These are phyloP conservation scores for Xyrauchen texanus DNA, from an alignment of 2,113 vertebrate species.

Conservation along the genomic window DNA sequence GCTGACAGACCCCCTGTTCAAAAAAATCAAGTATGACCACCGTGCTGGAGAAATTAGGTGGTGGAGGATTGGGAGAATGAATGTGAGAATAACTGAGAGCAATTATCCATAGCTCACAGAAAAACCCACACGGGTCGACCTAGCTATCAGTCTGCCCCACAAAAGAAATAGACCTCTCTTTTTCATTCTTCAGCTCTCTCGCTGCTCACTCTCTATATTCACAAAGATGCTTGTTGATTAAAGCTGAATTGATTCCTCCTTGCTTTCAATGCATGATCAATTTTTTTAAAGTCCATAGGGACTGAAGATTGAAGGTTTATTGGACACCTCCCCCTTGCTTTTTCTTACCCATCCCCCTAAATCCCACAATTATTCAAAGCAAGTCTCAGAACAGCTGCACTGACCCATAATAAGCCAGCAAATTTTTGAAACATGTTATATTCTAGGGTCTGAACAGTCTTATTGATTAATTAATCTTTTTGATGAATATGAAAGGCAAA, in stretches of 20 bases:
- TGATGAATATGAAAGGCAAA: neutral
- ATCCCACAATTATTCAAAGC: slow-evolving; percentile 30
- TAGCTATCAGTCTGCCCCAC: slow-evolving; percentile 23
- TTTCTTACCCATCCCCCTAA: slow-evolving; percentile 1
- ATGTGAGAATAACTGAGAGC: slow-evolving; percentile 25
- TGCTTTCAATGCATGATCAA: slow-evolving; percentile 59
- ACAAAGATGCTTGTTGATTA: slow-evolving; percentile 50
- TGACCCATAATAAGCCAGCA: neutral
- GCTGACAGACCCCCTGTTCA: neutral
- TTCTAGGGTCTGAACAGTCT: neutral
- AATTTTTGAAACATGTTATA: neutral
- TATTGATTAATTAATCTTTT: neutral
- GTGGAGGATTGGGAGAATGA: slow-evolving; percentile 29
- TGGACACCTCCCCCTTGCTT: neutral
- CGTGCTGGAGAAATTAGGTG: slow-evolving; percentile 46
- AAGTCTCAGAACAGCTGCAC: neutral
- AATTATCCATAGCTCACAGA: no score
- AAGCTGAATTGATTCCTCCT: slow-evolving; percentile 37
- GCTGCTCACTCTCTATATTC: neutral
- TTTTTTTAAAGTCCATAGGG: slow-evolving; percentile 41
- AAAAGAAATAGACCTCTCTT: neutral
- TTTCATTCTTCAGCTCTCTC: neutral
- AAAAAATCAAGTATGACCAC: slow-evolving; percentile 3
- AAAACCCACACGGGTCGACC: no score
- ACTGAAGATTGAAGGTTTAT: slow-evolving; percentile 57